Conservation (phyloP, 1,140 invertebrate genomes). For the Homalodisca vitripennis region DNA sequence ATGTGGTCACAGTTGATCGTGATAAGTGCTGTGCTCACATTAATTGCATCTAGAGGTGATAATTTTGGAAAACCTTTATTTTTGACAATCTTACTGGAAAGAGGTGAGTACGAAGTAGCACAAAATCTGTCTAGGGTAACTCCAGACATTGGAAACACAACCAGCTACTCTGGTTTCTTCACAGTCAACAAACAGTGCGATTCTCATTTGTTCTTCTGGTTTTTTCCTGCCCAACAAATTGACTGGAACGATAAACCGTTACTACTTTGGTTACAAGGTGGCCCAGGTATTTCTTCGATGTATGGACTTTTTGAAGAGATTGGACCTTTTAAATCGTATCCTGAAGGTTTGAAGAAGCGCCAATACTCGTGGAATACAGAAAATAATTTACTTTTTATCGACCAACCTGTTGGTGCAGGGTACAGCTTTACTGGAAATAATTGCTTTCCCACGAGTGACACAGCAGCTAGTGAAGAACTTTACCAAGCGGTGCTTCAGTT, state of each 20-base stretch:
- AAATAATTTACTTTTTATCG: constrained; percentile 65
- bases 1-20: too few species aligned
- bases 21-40: too few species aligned
- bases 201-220: constrained; percentile 67
- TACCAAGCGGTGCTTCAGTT: constrained; percentile 54
- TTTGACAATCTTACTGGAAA: constrained; percentile 34
- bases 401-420: constrained; percentile 55
- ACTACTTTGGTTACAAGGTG: constrained; percentile 73
- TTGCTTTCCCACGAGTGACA: constrained; percentile 66
- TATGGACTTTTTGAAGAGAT: constrained; percentile 73
- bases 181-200: constrained; percentile 59
- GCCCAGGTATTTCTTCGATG: constrained; percentile 66
- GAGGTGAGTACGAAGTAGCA: constrained; percentile 29
- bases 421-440: constrained; percentile 65
- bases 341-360: constrained; percentile 9
- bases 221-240: constrained; percentile 49
- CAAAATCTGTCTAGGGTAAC: constrained; percentile 30
- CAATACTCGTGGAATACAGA: constrained; percentile 32
- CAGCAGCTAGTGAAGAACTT: constrained; percentile 47
- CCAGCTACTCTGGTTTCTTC: constrained; percentile 64
- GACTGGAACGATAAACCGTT: constrained; percentile 56
- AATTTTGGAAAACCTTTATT: constrained; percentile 34
- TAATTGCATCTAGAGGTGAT: too few species aligned
- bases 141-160: constrained; percentile 12
- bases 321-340: constrained; percentile 29